Evolutionary conservation across 2,797 vertebrate genomes (phyloP), one percentile per base, ranked within the genome.

Genomic region (Fringilla coelebs): DNA sequence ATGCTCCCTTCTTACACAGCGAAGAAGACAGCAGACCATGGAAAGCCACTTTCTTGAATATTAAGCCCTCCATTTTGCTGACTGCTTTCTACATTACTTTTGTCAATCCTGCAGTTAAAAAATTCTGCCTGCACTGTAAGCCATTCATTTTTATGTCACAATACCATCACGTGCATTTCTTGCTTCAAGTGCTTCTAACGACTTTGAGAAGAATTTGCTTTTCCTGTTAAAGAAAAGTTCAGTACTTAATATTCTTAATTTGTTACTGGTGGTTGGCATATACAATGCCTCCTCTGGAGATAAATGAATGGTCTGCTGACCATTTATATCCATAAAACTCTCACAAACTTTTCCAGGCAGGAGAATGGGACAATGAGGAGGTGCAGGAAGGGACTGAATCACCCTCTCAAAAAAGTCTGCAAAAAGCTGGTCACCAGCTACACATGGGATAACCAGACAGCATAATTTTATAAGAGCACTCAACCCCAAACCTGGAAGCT

Each of bases 61-160:
- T 60, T 81, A 86, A 60, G 7, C 25, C n/a, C 61, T 71, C 9
- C 12, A 4, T 49, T 78, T 74, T 61, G 7, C 36, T 62, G n/a
- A 49, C 25, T 61, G 10, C 34, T 84, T 63, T 74, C 34, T 48
- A 52, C 17, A 34, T 5, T 3, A 25, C 17, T 28, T 24, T 87
- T 75, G 20, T 36, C 26, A 72, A n/a, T 78, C 41, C 19, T 61
- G 24, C 19, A 11, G 55, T 83, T 52, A 55, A 45, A 88, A 61
- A 83, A 8, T 12, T 52, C 61, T 75, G 12, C 16, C 54, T 71
- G 21, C 21, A 24, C 13, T 38, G 8, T 25, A 61, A 78, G 54
- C 11, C 51, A 45, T 57, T 92, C 32, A 18, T 31, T n/a, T 85
- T 51, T 31, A 43, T 14, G 10, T 73, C 3, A 38, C 0, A 0